Conservation (phyloP, 30 jellyfish, hydroid and myxozoan genomes). For the Aurelia sp. region DNA sequence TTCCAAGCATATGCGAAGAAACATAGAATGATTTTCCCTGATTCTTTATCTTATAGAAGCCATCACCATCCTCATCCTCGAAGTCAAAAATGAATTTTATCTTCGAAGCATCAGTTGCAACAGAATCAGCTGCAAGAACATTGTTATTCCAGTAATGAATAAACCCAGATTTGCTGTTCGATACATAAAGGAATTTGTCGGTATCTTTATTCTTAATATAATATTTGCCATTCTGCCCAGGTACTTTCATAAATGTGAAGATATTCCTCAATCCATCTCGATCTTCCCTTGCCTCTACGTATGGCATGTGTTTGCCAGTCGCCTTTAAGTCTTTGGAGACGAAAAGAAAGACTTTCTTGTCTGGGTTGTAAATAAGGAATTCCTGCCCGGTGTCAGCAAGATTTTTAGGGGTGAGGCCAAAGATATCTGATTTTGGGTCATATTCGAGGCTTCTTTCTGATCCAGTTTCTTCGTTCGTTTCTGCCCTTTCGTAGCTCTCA, state of each 20-base stretch:
- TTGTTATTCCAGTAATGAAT: conserved; percentile 26
- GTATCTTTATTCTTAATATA: conserved; percentile 18
- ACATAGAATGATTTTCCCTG: conserved; percentile 28
- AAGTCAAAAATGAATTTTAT: conserved; percentile 30
- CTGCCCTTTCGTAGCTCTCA: neutral
- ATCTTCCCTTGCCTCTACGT: conserved; percentile 42
- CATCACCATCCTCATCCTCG: conserved; percentile 64
- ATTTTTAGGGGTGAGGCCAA: conserved; percentile 27
- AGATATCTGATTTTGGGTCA: conserved; percentile 12
- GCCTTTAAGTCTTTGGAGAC: conserved; percentile 42
- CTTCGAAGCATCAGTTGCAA: neutral
- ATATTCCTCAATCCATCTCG: conserved; percentile 41
- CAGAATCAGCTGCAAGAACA: conserved; percentile 18
- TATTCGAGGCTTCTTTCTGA: conserved; percentile 20
- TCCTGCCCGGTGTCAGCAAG: conserved; percentile 41
- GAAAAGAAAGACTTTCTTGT: neutral
- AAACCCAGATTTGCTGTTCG: conserved; percentile 50
- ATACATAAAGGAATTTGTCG: conserved; percentile 21
- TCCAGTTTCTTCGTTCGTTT: neutral
- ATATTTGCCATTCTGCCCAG: conserved; percentile 8
- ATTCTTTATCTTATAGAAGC: conserved; percentile 36
- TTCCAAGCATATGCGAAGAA: conserved; percentile 11
- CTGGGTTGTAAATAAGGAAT: conserved; percentile 39
- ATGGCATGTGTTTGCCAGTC: conserved; percentile 26
- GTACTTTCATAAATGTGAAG: conserved; percentile 12